A percentile compares a stretch with the other conserved stretches of the same genome.
phyloP scores from a whole-genome alignment of 2,113 vertebrate genomes.

The Dicerorhinus sumatrensis region DNA sequence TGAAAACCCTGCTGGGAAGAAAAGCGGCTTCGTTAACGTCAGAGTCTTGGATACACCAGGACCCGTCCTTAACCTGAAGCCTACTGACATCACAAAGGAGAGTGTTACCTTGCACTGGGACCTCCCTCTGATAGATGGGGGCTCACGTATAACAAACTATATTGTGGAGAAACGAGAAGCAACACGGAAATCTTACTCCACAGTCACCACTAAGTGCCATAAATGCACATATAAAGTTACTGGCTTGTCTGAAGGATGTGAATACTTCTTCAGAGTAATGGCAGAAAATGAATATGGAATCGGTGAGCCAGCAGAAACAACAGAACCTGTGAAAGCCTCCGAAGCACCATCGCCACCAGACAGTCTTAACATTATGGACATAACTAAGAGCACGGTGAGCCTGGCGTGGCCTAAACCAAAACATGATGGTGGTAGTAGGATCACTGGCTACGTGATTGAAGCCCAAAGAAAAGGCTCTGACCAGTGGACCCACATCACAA shows the following conservation, averaged over 20 bases:
- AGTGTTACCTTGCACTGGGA: conserved; percentile 97
- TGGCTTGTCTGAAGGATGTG: conserved; percentile 95
- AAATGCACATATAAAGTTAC: conserved; percentile 92
- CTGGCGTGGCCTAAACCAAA: conserved; percentile 98
- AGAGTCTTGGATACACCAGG: conserved; percentile 97
- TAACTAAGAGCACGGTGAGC: conserved; percentile 94
- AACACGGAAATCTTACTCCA: conserved; percentile 96
- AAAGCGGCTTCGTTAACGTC: conserved; percentile 96
- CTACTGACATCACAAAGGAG: conserved; percentile 95
- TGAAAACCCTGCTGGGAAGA: conserved; percentile 96
- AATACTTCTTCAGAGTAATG: conserved; percentile 98
- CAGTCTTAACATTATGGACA: conserved; percentile 94
- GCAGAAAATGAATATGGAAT: conserved; percentile 99
- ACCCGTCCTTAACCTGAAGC: conserved; percentile 96
- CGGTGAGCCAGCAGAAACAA: conserved; percentile 95
- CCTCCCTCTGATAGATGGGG: conserved; percentile 97
- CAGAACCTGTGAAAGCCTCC: conserved; percentile 95
- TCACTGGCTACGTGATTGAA: conserved; percentile 98
- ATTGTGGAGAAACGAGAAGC: conserved; percentile 98
- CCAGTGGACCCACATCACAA: conserved; percentile 95
- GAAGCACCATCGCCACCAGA: conserved; percentile 96
- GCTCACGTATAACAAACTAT: conserved; percentile 97
- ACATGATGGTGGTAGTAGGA: conserved; percentile 97
- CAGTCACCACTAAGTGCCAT: conserved; percentile 93
- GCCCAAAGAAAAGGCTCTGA: conserved; percentile 96